Evolutionary conservation across 92 coral and sea anemone genomes (phyloP).

Genomic region (Parazoanthus swiftii): DNA sequence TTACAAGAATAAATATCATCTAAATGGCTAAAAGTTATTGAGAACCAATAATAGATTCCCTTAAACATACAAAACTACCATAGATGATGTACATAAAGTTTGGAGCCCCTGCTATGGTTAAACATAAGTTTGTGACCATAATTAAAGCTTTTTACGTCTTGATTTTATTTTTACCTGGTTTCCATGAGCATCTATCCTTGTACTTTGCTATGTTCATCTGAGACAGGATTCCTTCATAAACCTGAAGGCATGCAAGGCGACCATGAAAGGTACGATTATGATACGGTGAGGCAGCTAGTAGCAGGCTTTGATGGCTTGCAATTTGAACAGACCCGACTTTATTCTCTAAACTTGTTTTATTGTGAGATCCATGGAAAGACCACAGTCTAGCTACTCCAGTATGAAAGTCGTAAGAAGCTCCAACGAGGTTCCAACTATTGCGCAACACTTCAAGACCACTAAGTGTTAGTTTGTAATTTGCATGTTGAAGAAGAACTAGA

Average conservation of each 20-base stretch:
- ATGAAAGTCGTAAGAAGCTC: neutral
- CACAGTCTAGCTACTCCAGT: constrained; percentile 4
- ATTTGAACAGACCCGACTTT: neutral
- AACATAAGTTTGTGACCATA: no score
- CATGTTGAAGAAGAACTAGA: neutral
- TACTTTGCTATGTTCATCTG: neutral
- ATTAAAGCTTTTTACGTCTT: no score
- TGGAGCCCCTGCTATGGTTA: no score
- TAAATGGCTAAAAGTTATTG: no score
- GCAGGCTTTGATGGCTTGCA: neutral
- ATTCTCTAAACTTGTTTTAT: neutral
- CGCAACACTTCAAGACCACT: neutral
- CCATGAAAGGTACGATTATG: neutral
- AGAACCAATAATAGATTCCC: no score
- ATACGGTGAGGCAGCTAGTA: neutral
- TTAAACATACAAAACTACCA: no score
- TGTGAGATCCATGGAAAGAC: neutral
- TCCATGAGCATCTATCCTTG: neutral
- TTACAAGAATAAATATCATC: no score
- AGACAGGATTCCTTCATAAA: neutral
- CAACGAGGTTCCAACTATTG: neutral
- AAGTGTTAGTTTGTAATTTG: neutral
- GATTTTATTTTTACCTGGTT: neutral
- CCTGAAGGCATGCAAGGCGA: constrained; percentile 13
- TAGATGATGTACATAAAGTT: no score